A percentile compares a stretch with the other conserved stretches of the same genome.
phyloP scores from a whole-genome alignment of 2,888 invertebrate genomes.

The Keiferia lycopersicella region DNA sequence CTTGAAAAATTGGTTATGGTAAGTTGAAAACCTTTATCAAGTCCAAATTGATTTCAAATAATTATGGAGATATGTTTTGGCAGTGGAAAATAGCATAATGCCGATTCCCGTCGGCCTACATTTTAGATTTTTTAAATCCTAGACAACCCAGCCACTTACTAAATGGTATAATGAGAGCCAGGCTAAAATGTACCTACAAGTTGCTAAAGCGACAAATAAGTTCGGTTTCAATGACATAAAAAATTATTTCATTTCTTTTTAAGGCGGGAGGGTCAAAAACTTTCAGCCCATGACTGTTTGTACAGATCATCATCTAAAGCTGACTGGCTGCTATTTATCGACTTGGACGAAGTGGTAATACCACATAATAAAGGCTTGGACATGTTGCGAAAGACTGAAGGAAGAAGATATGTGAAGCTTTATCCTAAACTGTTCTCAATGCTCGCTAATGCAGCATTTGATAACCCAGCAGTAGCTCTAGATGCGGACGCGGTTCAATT shows the following conservation, averaged over 20 bases:
- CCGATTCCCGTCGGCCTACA: no score
- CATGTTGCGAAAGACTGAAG: background rate
- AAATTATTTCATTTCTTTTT: background rate
- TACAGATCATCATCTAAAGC: background rate
- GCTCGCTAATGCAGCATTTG: background rate
- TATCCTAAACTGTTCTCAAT: background rate
- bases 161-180: no score
- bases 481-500: background rate
- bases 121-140: no score
- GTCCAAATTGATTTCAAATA: background rate
- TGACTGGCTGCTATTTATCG: constrained; percentile 1
- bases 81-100: no score
- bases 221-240: no score
- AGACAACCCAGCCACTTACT: no score
- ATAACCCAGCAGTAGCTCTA: background rate
- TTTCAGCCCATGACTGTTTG: background rate
- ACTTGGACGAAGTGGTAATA: background rate
- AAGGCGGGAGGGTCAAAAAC: background rate
- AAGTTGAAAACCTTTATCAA: background rate
- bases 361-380: background rate
- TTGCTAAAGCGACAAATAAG: no score
- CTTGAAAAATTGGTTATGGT: background rate
- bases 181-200: no score
- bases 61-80: no score
- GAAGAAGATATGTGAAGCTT: background rate